Base-by-base conservation (phyloP, 2,888 invertebrate genomes). In the Thereva nobilitata region DNA sequence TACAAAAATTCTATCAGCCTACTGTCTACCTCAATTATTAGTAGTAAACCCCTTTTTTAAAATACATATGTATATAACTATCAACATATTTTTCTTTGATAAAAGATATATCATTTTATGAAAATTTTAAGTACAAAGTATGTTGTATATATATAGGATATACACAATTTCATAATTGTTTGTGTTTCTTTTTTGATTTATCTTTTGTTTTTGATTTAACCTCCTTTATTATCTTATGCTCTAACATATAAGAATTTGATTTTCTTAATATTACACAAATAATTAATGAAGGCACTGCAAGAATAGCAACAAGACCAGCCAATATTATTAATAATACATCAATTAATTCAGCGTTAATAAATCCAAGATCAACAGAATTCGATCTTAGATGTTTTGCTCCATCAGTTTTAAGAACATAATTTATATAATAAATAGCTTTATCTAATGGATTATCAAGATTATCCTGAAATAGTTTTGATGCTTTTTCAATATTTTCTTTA, bases 301-400 rank as follows among this genome's bases (percentile, higher is more conserved):
- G 69, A 55, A 80, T 79, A 9, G 75, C 71, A 67, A 72, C 70
- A 54, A 78, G 71, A 34, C 79, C 79, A 42, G 76, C 54, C 23
- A 76, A 66, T 67, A 81, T 76, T 23, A 78, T 77, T n/a, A 77
- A 61, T 57, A 78, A 67, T 8, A 80, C 80, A 73, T 80, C 80
- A 9, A 81, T 72, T 3, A 79, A 73, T 67, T 78, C 77, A 4
- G 75, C 69, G 40, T 77, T 75, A 72, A 77, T 76, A 70, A 78
- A 80, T 59, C 77, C 76, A 8, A 80, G 71, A 8, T 77, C 71
- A 45, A 77, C 77, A 40, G 79, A 77, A 49, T 77, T 75, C 0
- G 80, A 76, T 61, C 79, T 77, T 0, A 82, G 75, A 71, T 78
- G 77, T 12, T 73, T 72, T 0, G 78, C 77, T 2, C 81, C 81